A percentile compares a stretch with the other conserved stretches of the same genome.
Conservation (phyloP, 2,888 invertebrate species). For the Galeruca laticollis region DNA sequence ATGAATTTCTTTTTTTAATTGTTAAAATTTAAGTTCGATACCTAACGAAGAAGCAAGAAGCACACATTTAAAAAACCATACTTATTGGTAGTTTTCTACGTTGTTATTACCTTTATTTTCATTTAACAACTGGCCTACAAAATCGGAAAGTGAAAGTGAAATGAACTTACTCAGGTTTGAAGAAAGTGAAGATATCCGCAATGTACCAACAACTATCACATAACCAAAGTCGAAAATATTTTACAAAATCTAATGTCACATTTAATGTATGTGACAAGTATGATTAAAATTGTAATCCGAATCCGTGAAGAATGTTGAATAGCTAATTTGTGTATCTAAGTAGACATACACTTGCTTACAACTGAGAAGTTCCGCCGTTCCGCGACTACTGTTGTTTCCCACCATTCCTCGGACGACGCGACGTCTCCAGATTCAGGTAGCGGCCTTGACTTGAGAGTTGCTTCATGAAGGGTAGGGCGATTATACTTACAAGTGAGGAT, state of each 20-base stretch:
- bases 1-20: no score
- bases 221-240: background rate
- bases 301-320: background rate
- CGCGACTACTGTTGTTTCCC: constrained; percentile 23
- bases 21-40: no score
- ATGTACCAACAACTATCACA: constrained; percentile 6
- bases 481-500: background rate
- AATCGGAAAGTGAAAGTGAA: constrained; percentile 14
- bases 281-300: background rate
- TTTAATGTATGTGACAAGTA: background rate
- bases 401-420: constrained; percentile 7
- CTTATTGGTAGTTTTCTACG: background rate
- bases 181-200: constrained; percentile 17
- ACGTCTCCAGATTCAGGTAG: constrained; percentile 20
- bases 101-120: background rate
- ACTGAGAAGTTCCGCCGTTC: constrained; percentile 21
- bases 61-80: no score
- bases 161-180: constrained; percentile 5
- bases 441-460: constrained; percentile 26
- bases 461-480: constrained; percentile 29
- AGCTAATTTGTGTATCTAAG: no score
- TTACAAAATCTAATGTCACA: background rate
- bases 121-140: constrained; percentile 3
- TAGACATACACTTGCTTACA: background rate
- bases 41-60: no score